A percentile compares a stretch with the other conserved stretches of the same genome.
Conservation (phyloP, 2,797 vertebrate genomes). For the Anas bernieri region DNA sequence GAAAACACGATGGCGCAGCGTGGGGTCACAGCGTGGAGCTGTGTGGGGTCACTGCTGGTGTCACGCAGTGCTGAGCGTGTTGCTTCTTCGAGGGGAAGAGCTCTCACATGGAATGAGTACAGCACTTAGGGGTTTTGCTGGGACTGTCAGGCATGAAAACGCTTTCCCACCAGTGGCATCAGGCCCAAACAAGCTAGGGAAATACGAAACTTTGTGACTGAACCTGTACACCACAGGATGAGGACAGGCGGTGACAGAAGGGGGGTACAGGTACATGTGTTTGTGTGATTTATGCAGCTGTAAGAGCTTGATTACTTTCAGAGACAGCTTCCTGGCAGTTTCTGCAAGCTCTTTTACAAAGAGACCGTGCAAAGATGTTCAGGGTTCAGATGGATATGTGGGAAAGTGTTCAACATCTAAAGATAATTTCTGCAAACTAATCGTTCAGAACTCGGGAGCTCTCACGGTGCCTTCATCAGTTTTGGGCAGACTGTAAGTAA, state of each 20-base stretch:
- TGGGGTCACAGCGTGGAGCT: not conserved
- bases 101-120: not conserved
- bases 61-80: not conserved
- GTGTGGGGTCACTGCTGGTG: not conserved
- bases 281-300: not conserved
- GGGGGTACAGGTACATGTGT: not conserved
- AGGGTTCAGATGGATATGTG: not conserved
- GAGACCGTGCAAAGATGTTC: not conserved
- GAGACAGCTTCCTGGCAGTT: not conserved
- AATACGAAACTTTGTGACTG: not conserved
- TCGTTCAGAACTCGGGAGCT: rapidly evolving
- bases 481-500: not conserved
- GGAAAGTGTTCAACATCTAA: not conserved
- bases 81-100: not conserved
- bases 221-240: not conserved
- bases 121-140: not conserved
- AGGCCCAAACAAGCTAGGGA: not conserved
- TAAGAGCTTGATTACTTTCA: not conserved
- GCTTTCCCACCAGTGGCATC: rapidly evolving
- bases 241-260: not conserved
- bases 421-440: not conserved
- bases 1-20: not conserved
- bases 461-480: not conserved
- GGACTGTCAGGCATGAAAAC: not conserved
- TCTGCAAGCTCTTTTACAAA: not conserved